Base-by-base conservation (phyloP, 2,888 invertebrate genomes). In the Creontiades dilutus region DNA sequence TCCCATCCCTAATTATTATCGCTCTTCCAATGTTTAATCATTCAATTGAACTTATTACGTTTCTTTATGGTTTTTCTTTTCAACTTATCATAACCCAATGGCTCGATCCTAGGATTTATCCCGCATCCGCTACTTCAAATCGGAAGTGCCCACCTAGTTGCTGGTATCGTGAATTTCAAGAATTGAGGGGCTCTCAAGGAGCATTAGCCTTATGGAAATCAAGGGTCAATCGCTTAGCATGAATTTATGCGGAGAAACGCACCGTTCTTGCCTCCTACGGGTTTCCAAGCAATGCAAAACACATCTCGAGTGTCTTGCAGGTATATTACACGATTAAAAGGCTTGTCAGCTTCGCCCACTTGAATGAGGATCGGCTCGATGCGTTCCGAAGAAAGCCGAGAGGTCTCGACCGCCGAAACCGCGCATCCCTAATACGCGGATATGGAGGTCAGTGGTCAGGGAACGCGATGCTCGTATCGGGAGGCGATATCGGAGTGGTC, bases 401-500 rank as follows among this genome's bases (percentile, higher is more conserved):
- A 68, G 23, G 19, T 68, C 68, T 68, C 23, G 68, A 68, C 68
- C 68, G 68, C 23, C 68, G 3, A 23, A 12, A 23, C 57, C 19
- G 19, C 68, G 68, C 68, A 68, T 68, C 19, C 61, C 23, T 68
- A 68, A 68, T 68, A 23, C 23, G 19, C 12, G n/a, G 12, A 19
- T 68, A 68, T 68, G 13, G 68, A 68, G 68, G 68, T 68, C 68
- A 68, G 68, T 23, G 68, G 68, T 68, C 68, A 68, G 68, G 37
- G 23, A 23, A 68, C 5, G 23, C 68, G 68, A 68, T 23, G 12
- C 27, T 68, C 19, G 61, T 61, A 61, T 61, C 37, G 37, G 7
- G 37, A 37, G 37, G 37, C 37, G 37, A 37, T 37, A 37, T 37
- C 37, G 37, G 37, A 4, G 37, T 61, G n/a, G 61, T 4, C 61